Percentiles rank a stretch among this genome's conserved stretches.
phyloP scores from a whole-genome alignment of 1,140 invertebrate species.

The Saccostrea cuccullata region DNA sequence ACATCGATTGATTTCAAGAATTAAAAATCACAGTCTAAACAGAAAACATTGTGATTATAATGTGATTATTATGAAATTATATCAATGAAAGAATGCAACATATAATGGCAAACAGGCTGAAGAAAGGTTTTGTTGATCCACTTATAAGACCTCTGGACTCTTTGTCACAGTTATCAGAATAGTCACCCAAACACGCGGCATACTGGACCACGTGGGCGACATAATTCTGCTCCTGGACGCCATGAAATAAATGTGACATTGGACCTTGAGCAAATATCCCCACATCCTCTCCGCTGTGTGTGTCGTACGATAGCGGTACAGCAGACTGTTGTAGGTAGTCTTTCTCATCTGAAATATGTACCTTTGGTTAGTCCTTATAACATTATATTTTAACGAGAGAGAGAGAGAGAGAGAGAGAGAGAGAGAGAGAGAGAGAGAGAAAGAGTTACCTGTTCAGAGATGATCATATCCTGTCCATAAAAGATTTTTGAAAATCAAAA shows the following conservation, averaged over 20 bases:
- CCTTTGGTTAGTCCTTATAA: too few species aligned
- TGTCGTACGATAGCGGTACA: slow-evolving; percentile 79
- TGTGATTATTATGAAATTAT: background rate
- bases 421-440: background rate
- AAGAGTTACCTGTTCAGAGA: slow-evolving; percentile 5
- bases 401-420: background rate
- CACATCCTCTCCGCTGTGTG: slow-evolving; percentile 75
- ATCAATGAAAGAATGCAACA: background rate
- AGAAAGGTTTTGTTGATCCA: background rate
- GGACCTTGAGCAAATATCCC: slow-evolving; percentile 83
- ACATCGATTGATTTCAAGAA: background rate
- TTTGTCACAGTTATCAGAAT: slow-evolving; percentile 22
- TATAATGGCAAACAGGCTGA: background rate
- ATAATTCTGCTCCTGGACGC: slow-evolving; percentile 94
- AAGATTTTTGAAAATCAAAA: too few species aligned
- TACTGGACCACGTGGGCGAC: slow-evolving; percentile 89
- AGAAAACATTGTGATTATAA: background rate
- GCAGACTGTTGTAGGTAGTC: slow-evolving; percentile 44
- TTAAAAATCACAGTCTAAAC: background rate
- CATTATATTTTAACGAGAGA: background rate
- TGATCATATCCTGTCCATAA: too few species aligned
- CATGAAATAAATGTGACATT: slow-evolving; percentile 91
- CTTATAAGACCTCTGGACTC: background rate
- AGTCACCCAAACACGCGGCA: slow-evolving; percentile 76
- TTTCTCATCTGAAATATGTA: slow-evolving; percentile 33